Evolutionary conservation across 1,140 invertebrate species (phyloP), one percentile per base, ranked within the genome.

Genomic region (Drosophila asahinai): DNA sequence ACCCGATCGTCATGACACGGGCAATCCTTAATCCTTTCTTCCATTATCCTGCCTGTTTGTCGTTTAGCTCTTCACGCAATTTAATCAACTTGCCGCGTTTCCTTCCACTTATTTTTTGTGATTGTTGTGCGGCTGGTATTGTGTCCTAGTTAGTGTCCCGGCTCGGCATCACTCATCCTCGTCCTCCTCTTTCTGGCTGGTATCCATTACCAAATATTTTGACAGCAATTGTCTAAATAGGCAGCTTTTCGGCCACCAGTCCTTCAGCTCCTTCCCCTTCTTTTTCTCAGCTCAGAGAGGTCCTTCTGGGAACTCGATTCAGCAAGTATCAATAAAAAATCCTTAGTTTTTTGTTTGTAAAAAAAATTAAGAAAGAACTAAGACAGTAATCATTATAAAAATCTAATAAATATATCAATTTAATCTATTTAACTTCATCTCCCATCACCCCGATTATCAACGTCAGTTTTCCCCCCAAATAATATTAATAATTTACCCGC

Each of bases 191-290:
- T 55, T 12, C 54, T 25, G 27, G 15, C 42, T 33, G 61, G 70
- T 91, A 91, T 91, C 89, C 82, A 91, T 91, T 91, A 91, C 89
- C 75, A 89, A 91, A 91, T 91, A 77, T 91, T 91, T 91, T 91
- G 89, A 91, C 89, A 91, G 84, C 89, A 87, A 83, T 91, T 91
- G 89, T 91, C 89, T 73, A 91, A 84, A 89, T 83, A 81, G 81
- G 81, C 70, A 67, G 52, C 54, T 47, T 45, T 64, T 55, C 40
- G 45, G 40, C 38, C 42, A 42, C 17, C 45, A 40, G 9, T 30
- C 15, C 17, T 25, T 22, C 22, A 27, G 4, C 19, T 51, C 65
- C 33, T 58, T 59, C 22, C 22, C 25, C 11, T 22, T 3, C 9
- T 8, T 15, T 12, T 63, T 12, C 17, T 5, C 30, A 25, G 15